Conservation (phyloP, 92 coral and sea anemone species). For the Epizoanthus fatuus region DNA sequence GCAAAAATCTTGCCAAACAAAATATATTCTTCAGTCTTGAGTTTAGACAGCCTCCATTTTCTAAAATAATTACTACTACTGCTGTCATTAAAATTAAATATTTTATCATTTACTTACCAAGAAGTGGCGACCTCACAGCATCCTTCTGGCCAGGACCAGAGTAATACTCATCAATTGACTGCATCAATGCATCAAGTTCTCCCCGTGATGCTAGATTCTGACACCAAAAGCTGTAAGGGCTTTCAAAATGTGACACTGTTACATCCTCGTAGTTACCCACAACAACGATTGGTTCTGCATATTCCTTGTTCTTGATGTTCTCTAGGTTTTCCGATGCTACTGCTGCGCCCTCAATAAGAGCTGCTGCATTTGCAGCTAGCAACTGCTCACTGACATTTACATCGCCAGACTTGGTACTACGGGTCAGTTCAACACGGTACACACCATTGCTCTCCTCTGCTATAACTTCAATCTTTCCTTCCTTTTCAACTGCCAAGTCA, state of each 20-base stretch:
- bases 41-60: no score
- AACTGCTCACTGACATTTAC: constrained; percentile 85
- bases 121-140: constrained; percentile 59
- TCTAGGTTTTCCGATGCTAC: constrained; percentile 73
- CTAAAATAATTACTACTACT: no score
- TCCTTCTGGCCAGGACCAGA: constrained; percentile 48
- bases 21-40: no score
- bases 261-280: constrained; percentile 93
- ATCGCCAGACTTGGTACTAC: constrained; percentile 64
- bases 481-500: constrained; percentile 82
- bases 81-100: no score
- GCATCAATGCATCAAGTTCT: constrained; percentile 85
- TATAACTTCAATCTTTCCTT: constrained; percentile 76
- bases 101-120: constrained; percentile 62
- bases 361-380: constrained; percentile 76
- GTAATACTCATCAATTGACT: constrained; percentile 74
- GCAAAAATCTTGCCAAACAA: no score
- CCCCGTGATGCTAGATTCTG: constrained; percentile 73
- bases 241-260: constrained; percentile 81
- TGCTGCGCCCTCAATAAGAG: constrained; percentile 70
- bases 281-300: constrained; percentile 58
- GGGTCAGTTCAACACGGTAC: constrained; percentile 78
- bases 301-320: constrained; percentile 65
- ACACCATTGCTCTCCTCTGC: constrained; percentile 75
- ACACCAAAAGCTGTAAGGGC: constrained; percentile 94